These are phyloP conservation scores for Nasonia vitripennis DNA, from an alignment of 1,140 invertebrate species.

Conservation along the genomic window DNA sequence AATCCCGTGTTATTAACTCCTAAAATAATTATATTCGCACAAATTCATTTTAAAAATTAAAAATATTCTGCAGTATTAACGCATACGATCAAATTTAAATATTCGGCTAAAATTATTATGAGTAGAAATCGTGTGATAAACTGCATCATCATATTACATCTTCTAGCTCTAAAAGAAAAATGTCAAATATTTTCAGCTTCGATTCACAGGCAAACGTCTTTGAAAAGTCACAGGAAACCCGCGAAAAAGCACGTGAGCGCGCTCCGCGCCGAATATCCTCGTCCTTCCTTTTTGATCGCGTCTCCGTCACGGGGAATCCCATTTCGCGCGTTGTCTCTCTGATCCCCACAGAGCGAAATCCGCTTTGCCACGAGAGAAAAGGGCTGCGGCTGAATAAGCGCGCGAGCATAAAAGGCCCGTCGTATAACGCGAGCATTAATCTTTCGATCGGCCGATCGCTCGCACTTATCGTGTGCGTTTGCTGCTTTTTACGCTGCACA, in stretches of 20 bases:
- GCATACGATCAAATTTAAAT: too few relatives aligned
- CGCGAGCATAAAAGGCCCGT: neutral
- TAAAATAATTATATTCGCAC: too few relatives aligned
- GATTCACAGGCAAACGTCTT: neutral
- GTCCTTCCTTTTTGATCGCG: neutral
- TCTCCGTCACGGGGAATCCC: neutral
- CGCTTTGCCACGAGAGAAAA: neutral
- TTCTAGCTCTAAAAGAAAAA: neutral
- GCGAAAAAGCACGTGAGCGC: neutral
- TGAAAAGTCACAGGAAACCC: neutral
- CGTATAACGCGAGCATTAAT: conserved; percentile 21
- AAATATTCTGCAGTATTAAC: too few relatives aligned
- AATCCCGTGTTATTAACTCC: too few relatives aligned
- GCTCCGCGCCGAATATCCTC: neutral
- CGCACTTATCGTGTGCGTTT: conserved; percentile 13
- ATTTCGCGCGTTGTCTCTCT: neutral
- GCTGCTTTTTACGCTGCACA: neutral
- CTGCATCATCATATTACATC: neutral
- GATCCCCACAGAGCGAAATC: neutral
- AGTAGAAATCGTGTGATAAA: too few relatives aligned
- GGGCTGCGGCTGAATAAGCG: too few relatives aligned
- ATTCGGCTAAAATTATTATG: too few relatives aligned
- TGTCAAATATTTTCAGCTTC: neutral
- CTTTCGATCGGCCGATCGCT: conserved; percentile 22
- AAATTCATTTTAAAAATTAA: too few relatives aligned